Percentiles rank a stretch among this genome's conserved stretches.
Conservation (phyloP, 2,888 invertebrate genomes). For the Chalcis sispes region DNA sequence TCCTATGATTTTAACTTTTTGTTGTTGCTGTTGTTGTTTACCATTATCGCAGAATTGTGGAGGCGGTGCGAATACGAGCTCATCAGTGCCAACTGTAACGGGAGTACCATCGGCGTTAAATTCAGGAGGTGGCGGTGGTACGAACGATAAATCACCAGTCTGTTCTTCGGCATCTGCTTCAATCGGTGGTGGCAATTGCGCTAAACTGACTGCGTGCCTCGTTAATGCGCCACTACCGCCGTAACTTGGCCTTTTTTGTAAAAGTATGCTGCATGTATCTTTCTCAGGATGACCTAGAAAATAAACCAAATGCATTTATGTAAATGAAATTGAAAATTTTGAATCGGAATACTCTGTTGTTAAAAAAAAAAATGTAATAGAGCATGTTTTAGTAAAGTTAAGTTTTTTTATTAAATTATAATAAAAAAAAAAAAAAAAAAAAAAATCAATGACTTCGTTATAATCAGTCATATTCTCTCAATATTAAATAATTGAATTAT, state of each 20-base stretch:
- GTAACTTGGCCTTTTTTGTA: slow-evolving; percentile 63
- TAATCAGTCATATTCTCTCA: not conserved
- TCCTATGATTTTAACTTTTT: slow-evolving; percentile 88
- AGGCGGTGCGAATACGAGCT: slow-evolving; percentile 88
- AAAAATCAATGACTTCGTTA: too few relatives aligned
- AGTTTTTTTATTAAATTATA: too few relatives aligned
- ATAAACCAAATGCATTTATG: not conserved
- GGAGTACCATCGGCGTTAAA: slow-evolving; percentile 75
- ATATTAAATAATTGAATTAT: not conserved
- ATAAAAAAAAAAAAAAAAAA: too few relatives aligned
- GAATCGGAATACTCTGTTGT: too few relatives aligned
- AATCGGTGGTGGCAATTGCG: slow-evolving; percentile 88
- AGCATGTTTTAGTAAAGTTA: too few relatives aligned
- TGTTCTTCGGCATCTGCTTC: slow-evolving; percentile 84
- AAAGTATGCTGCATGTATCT: slow-evolving; percentile 25
- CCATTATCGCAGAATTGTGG: slow-evolving; percentile 92
- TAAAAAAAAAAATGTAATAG: too few relatives aligned
- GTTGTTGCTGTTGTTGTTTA: slow-evolving; percentile 65
- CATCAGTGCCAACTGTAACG: slow-evolving; percentile 76
- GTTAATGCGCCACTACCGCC: slow-evolving; percentile 77
- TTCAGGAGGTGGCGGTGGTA: slow-evolving; percentile 81
- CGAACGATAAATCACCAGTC: slow-evolving; percentile 78
- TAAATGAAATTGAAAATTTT: too few relatives aligned
- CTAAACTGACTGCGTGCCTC: slow-evolving; percentile 85
- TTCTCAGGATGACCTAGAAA: slow-evolving; percentile 36